A percentile compares a stretch with the other conserved stretches of the same genome.
phyloP scores from a whole-genome alignment of 2,113 vertebrate species.

The Crotalus horridus region DNA sequence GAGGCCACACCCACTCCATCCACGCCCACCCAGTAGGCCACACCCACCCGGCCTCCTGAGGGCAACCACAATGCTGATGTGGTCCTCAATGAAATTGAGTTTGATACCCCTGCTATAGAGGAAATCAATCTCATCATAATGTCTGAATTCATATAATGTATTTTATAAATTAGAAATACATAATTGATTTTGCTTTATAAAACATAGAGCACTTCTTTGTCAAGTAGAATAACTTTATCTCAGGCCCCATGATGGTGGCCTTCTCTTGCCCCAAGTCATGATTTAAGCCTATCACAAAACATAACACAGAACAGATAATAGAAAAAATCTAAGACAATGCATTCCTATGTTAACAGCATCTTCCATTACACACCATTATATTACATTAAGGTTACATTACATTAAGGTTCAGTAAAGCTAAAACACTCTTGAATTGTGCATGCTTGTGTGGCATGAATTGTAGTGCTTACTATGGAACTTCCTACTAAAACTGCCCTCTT shows the following conservation, averaged over 20 bases:
- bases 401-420: not conserved
- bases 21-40: too few species aligned
- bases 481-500: not conserved
- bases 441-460: not conserved
- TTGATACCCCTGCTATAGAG: not conserved
- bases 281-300: not conserved
- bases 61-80: too few species aligned
- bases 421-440: not conserved
- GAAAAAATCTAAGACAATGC: not conserved
- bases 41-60: too few species aligned
- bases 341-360: not conserved
- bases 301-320: not conserved
- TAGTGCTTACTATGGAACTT: not conserved
- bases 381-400: not conserved
- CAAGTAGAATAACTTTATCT: not conserved
- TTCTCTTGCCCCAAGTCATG: not conserved
- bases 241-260: not conserved
- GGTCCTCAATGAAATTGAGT: too few species aligned
- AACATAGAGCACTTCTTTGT: not conserved
- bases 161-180: not conserved
- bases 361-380: not conserved
- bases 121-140: not conserved
- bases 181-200: not conserved
- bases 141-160: not conserved
- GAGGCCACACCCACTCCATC: too few species aligned